These are phyloP conservation scores for Megathymus violae DNA, from an alignment of 1,140 invertebrate species.

Conservation along the genomic window DNA sequence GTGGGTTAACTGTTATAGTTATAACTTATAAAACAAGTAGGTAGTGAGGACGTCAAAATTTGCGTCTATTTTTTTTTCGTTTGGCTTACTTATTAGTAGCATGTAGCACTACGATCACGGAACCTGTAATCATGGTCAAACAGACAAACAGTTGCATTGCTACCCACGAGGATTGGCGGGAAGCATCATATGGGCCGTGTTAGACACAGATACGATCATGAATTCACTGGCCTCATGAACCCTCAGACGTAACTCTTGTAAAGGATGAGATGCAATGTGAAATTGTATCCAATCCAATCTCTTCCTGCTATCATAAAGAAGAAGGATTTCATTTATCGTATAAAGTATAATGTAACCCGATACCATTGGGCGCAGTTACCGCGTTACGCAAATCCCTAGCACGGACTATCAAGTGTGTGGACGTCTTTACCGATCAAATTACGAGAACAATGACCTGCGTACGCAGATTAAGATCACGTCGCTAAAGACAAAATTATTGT, in stretches of 20 bases:
- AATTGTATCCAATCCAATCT: slow-evolving; percentile 24
- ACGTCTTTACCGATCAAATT: slow-evolving; percentile 21
- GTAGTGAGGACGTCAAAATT: too few species aligned
- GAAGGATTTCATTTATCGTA: slow-evolving; percentile 9
- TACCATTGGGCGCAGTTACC: slow-evolving; percentile 15
- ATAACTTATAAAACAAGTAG: too few species aligned
- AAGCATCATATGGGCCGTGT: too few species aligned
- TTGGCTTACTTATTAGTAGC: too few species aligned
- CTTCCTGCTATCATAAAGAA: slow-evolving; percentile 20
- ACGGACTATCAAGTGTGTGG: slow-evolving; percentile 3
- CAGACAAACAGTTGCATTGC: too few species aligned
- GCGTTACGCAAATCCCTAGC: slow-evolving; percentile 17
- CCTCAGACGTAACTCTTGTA: background rate
- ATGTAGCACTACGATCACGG: too few species aligned
- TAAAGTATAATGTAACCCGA: slow-evolving; percentile 8
- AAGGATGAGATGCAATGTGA: slow-evolving; percentile 4
- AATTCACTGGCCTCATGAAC: background rate
- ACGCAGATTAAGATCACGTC: background rate
- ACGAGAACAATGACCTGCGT: slow-evolving; percentile 22
- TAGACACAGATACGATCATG: too few species aligned
- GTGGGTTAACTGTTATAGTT: too few species aligned
- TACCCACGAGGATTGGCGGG: too few species aligned
- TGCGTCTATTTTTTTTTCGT: too few species aligned
- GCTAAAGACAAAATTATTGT: background rate
- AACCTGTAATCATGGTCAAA: too few species aligned